Evolutionary conservation across 2,113 vertebrate genomes (phyloP).

Genomic region (Lonchura striata): DNA sequence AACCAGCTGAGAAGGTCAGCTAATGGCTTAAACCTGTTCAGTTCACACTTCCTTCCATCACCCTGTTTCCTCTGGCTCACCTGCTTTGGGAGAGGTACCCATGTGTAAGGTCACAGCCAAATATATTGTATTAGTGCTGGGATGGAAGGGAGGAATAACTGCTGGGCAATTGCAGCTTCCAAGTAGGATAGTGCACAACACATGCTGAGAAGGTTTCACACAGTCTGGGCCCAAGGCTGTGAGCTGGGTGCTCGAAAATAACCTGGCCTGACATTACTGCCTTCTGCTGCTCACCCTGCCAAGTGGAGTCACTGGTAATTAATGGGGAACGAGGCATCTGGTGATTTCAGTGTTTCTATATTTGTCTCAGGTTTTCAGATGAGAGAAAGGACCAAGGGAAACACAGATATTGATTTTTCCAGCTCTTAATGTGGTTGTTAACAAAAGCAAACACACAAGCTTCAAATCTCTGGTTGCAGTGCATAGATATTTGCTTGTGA

Average conservation of each 20-base stretch:
- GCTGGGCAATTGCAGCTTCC: neutral
- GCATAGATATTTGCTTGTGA: neutral
- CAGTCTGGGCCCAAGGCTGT: neutral
- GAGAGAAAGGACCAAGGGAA: neutral
- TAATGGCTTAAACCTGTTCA: neutral
- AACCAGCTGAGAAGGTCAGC: neutral
- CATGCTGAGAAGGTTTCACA: neutral
- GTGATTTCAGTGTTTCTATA: constrained; percentile 22
- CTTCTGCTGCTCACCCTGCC: neutral
- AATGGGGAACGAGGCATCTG: neutral
- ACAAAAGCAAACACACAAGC: neutral
- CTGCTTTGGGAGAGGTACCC: neutral
- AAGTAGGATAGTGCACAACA: neutral
- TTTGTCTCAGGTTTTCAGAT: constrained; percentile 23
- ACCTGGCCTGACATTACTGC: neutral
- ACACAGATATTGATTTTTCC: neutral
- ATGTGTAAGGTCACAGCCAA: neutral
- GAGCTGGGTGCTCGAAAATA: neutral
- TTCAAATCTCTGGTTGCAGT: neutral
- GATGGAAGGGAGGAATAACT: neutral
- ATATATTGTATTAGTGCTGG: neutral
- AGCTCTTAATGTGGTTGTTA: neutral
- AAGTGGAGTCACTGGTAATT: neutral
- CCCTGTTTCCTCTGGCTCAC: neutral
- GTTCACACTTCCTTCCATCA: neutral